Base-by-base conservation (phyloP, 2,113 vertebrate genomes). In the Neoarius graeffei region DNA sequence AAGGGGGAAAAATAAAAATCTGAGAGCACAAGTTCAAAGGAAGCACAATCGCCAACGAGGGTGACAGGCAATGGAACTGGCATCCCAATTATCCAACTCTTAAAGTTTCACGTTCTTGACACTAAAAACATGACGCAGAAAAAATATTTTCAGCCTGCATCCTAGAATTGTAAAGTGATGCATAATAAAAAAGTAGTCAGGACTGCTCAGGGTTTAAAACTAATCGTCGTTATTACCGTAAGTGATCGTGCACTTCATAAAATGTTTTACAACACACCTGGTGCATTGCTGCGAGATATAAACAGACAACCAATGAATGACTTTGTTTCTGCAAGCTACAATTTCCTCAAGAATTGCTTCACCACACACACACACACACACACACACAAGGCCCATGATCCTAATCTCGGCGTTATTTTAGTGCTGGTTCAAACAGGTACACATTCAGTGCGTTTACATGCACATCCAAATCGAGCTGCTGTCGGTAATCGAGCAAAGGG, bases 381-480 rank as follows among this genome's bases (percentile, higher is more conserved):
- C 48, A 30, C 19, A 15, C 42, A 42, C 42, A 59, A 20, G 19
- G 27, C 5, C 11, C 20, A 14, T 42, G 30, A 74, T 59, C 67
- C 54, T 50, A 27, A 56, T 54, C 25, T 17, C 48, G 54, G 42
- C 50, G 20, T 20, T 67, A 17, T 81, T 86, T 30, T 71, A n/a
- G 48, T 19, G 23, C 48, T 56, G 85, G 87, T 62, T 48, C 35
- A 59, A 86, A 84, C 86, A 86, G 11, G 74, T 52, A 76, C 42
- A 83, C 27, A 69, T 3, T n/a, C n/a, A n/a, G n/a, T n/a, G n/a
- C n/a, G n/a, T n/a, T n/a, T n/a, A n/a, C n/a, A n/a, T n/a, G n/a
- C n/a, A n/a, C n/a, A n/a, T n/a, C n/a, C n/a, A n/a, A n/a, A n/a
- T n/a, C n/a, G n/a, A n/a, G n/a, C n/a, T n/a, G n/a, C n/a, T n/a